Evolutionary conservation across 1,140 invertebrate species (phyloP).

Genomic region (Brachionus koreanus): DNA sequence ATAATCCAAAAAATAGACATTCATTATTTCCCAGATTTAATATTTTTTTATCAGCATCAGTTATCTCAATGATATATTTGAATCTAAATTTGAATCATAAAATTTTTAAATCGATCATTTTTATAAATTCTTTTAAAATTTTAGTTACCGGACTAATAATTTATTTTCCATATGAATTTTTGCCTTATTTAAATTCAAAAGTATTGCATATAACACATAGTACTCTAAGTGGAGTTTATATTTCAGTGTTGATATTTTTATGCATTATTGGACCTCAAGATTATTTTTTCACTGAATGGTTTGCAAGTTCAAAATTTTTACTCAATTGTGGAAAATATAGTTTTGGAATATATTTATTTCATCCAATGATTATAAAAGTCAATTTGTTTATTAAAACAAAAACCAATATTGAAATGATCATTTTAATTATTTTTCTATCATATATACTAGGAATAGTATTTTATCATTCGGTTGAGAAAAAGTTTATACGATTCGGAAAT

Average conservation of each 20-base stretch:
- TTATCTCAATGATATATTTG: not conserved
- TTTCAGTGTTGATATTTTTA: not conserved
- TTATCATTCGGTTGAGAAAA: not conserved
- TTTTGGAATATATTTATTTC: slow-evolving; percentile 3
- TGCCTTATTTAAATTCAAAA: not conserved
- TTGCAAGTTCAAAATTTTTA: not conserved
- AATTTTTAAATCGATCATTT: not conserved
- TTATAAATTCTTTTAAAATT: not conserved
- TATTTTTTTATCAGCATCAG: not conserved
- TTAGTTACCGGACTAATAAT: not conserved
- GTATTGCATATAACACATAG: not conserved
- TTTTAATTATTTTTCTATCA: not conserved
- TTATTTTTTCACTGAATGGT: not conserved
- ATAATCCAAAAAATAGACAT: not conserved
- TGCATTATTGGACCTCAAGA: not conserved
- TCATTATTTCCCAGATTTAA: not conserved
- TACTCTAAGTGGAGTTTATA: not conserved
- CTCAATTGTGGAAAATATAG: not conserved
- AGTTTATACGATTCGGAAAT: not conserved
- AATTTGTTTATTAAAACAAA: not conserved
- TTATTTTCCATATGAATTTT: not conserved
- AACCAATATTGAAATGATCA: not conserved
- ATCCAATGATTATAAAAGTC: not conserved
- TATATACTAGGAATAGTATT: not conserved
- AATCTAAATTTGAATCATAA: not conserved